These are phyloP conservation scores for Arizona elegans DNA, from an alignment of 2,113 vertebrate species.

Conservation along the genomic window DNA sequence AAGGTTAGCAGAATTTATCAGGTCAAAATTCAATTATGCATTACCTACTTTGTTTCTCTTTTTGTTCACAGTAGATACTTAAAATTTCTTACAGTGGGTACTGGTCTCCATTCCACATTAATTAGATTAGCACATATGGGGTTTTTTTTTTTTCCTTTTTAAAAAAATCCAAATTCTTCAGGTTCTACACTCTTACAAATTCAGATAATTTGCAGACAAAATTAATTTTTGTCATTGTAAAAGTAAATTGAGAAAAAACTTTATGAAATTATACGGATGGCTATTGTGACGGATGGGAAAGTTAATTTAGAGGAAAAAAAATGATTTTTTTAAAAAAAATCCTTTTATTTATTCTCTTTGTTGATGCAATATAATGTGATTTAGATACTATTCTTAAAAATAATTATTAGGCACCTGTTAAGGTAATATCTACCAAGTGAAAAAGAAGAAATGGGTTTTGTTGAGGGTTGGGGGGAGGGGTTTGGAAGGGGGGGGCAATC, in stretches of 20 bases:
- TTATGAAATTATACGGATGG: background rate
- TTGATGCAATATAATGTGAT: background rate
- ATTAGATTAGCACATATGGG: conserved; percentile 12
- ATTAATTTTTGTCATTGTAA: background rate
- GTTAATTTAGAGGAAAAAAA: background rate
- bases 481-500: too few species aligned
- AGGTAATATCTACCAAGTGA: background rate
- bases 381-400: background rate
- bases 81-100: conserved; percentile 24
- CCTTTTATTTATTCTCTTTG: background rate
- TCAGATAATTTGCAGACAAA: background rate
- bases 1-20: conserved; percentile 70
- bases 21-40: conserved; percentile 72
- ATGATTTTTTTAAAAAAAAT: background rate
- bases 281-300: background rate
- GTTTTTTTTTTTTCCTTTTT: background rate
- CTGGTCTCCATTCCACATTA: background rate
- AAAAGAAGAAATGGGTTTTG: background rate
- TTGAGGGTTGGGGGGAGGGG: background rate
- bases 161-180: background rate
- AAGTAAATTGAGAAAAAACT: background rate
- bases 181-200: background rate
- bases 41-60: conserved; percentile 59
- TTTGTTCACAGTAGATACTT: conserved; percentile 38
- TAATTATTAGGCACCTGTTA: background rate